Base-by-base conservation (phyloP, 2,797 vertebrate genomes). In the Todus mexicanus region DNA sequence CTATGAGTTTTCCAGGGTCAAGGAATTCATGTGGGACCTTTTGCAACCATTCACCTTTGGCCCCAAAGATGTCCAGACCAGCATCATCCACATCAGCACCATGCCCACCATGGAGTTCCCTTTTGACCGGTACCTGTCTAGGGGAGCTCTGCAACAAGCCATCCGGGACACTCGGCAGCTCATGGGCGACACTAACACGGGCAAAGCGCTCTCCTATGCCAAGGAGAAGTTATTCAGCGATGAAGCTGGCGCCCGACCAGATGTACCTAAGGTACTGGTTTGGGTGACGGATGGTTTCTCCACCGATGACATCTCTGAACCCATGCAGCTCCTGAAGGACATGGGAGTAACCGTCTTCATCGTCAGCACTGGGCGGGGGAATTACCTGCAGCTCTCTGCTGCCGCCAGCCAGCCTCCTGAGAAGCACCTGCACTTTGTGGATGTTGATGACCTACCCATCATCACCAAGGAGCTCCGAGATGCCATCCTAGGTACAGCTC, bases 201-300 rank as follows among this genome's bases (percentile, higher is more conserved):
- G 98, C 80, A 96, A 97, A 22, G 99, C 99, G 0, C 96, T 99
- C 87, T 95, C 93, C 31, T 97, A 98, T 0, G 99, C 98, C 54
- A 98, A 96, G 86, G 96, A 98, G 14, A 87, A 96, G 59, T 95
- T 98, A 59, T 98, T 99, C 89, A 97, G 92, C 1, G 93, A 92
- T 0, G 95, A 96, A 7, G 97, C 89, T 0, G 98, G 98, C 5
- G 97, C 98, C 47, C 97, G 98, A 48, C 84, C 90, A 0, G 98
- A 96, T 3, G 98, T 99, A 17, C 99, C 99, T 8, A 98, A 99
- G 87, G 99, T 99, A 19, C 95, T 99, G 97, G 98, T 99, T 54
- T 99, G 99, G 99, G 96, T 99, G 94, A 99, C 99, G 0, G 99
- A 99, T 3, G 99, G 99, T 10, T 98, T 98, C 83, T 98, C 99